Evolutionary conservation across 2,797 vertebrate genomes (phyloP), one percentile per base, ranked within the genome.

Genomic region (Rhinophrynus dorsalis): DNA sequence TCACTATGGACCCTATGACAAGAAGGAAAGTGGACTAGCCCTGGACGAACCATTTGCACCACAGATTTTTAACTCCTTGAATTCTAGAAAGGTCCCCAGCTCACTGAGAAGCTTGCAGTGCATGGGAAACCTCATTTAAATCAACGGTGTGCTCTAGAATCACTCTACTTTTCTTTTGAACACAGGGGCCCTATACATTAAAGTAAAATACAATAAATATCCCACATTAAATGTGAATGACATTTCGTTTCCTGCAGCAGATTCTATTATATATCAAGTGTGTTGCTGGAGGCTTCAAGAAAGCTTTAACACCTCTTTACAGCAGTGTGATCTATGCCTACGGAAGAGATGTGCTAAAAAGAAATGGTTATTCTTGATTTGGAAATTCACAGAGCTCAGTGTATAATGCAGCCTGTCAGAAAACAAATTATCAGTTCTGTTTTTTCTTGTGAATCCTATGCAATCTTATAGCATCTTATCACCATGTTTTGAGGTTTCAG

Each of bases 361-460:
- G 6, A 8, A 35, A 29, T 33, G 54, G 20, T 12, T 54, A 66
- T 59, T 33, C 2, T n/a, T 37, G 40, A 35, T 44, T 17, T 33
- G 44, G 59, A 58, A 44, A 21, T 33, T 26, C 50, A 48, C 69
- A 51, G 61, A 64, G 26, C 44, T 24, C 13, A 42, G 54, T 42
- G 61, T 65, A 37, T 65, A 65, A 52, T 42, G 26, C 33, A 30
- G 32, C 61, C 40, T 24, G 23, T 52, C 52, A 40, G 42, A 64
- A 42, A 51, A 51, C 69, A 72, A 72, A 72, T 72, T 72, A 72
- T 65, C 69, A 20, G 35, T 27, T 72, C 10, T 18, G 11, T 32
- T 50, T 40, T n/a, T n/a, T 57, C 51, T 33, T 48, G 40, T 51
- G 44, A 65, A 42, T 24, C 26, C 55, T 26, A 8, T 58, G 9